phyloP scores from a whole-genome alignment of 2,113 vertebrate genomes.

The Oriolus oriolus region DNA sequence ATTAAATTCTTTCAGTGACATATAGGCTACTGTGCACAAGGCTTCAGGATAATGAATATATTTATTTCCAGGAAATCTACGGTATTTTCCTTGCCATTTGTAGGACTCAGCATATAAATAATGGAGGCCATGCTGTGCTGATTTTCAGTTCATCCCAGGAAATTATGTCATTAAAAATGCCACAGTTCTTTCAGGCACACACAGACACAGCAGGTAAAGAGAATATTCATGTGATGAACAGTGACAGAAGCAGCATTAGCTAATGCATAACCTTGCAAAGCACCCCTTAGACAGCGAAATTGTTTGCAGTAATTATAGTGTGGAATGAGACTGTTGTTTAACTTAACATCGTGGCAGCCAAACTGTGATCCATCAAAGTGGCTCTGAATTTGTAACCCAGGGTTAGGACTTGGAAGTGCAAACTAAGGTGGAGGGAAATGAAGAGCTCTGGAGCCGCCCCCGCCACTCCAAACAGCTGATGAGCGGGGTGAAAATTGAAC shows the following conservation, averaged over 20 bases:
- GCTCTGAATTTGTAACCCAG: neutral
- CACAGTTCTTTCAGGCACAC: neutral
- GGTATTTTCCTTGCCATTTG: constrained; percentile 35
- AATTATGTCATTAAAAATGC: constrained; percentile 64
- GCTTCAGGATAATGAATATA: constrained; percentile 16
- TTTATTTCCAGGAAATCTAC: constrained; percentile 69
- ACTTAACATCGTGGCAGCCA: neutral
- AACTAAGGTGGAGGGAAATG: neutral
- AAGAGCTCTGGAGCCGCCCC: neutral
- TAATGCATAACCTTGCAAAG: neutral
- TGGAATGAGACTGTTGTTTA: neutral
- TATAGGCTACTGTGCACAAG: neutral
- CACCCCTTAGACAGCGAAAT: neutral
- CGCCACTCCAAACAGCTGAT: neutral
- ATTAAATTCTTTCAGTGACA: constrained; percentile 31
- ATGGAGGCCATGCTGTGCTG: constrained; percentile 64
- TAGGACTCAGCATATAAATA: constrained; percentile 72
- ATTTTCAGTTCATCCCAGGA: constrained; percentile 52
- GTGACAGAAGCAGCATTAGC: neutral
- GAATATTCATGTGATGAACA: constrained; percentile 33
- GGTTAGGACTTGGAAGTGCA: neutral
- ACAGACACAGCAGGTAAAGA: constrained; percentile 8
- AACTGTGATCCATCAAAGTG: neutral
- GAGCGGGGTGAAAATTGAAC: neutral
- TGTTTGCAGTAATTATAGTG: neutral